Percentiles rank a stretch among this genome's conserved stretches.
These are phyloP conservation scores for Parauchenoglanis punctatus DNA, from an alignment of 2,797 vertebrate species.

Conservation along the genomic window DNA sequence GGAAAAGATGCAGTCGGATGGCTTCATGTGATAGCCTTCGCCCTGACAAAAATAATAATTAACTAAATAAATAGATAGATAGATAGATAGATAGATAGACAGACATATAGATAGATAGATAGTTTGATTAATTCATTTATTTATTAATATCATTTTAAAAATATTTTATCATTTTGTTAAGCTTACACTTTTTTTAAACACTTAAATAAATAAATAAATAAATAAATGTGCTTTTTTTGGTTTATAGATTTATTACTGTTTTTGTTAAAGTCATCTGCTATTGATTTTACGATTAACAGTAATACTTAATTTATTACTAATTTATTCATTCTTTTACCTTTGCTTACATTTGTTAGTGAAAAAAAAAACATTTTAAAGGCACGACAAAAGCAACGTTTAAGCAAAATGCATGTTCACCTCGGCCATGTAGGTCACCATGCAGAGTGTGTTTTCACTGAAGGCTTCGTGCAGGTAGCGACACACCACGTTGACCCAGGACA, in stretches of 20 bases:
- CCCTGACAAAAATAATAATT: neutral
- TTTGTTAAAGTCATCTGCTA: neutral
- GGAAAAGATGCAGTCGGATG: neutral
- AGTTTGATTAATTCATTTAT: too few species aligned
- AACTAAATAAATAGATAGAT: too few species aligned
- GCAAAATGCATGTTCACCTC: slow-evolving; percentile 75
- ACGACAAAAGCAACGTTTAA: neutral
- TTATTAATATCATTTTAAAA: neutral
- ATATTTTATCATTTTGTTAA: neutral
- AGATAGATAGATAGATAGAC: too few species aligned
- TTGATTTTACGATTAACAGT: neutral
- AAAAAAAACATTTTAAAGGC: neutral
- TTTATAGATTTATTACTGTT: neutral
- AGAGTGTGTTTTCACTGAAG: slow-evolving; percentile 90
- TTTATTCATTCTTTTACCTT: neutral
- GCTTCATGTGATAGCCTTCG: neutral
- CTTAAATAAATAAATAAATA: neutral
- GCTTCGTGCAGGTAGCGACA: slow-evolving; percentile 97
- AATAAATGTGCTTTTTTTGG: neutral
- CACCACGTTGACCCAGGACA: slow-evolving; percentile 96
- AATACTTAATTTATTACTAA: neutral
- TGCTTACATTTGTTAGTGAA: neutral
- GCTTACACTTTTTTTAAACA: neutral
- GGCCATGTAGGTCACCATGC: slow-evolving; percentile 94
- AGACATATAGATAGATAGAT: too few species aligned